phyloP scores from a whole-genome alignment of 2,888 invertebrate species.

The Polia nebulosa region DNA sequence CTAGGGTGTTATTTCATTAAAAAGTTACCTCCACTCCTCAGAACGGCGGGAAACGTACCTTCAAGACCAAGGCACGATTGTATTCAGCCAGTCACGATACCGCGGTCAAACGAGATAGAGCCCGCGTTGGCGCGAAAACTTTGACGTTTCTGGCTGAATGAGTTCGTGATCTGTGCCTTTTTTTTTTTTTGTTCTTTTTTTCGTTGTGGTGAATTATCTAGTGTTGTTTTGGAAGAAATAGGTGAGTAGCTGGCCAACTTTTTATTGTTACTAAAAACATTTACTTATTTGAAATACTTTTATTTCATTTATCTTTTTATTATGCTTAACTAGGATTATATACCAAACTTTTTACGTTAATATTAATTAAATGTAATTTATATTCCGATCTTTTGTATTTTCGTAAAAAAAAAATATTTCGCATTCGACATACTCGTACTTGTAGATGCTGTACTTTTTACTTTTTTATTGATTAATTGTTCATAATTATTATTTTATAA shows the following conservation, averaged over 20 bases:
- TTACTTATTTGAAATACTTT: too few species aligned
- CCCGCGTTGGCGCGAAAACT: constrained; percentile 64
- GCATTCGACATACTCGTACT: too few species aligned
- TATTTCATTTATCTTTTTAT: too few species aligned
- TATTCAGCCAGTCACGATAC: constrained; percentile 55
- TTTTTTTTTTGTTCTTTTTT: constrained; percentile 21
- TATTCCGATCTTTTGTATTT: too few species aligned
- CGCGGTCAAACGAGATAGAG: constrained; percentile 55
- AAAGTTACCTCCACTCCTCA: constrained; percentile 62
- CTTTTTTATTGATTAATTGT: too few species aligned
- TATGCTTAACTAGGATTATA: too few species aligned
- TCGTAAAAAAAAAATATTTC: too few species aligned
- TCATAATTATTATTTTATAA: too few species aligned
- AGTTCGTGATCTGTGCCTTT: constrained; percentile 57
- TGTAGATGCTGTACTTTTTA: too few species aligned
- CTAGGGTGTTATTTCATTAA: constrained; percentile 60
- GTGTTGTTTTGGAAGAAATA: constrained; percentile 47
- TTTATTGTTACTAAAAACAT: too few species aligned
- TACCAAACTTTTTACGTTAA: too few species aligned
- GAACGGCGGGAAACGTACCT: constrained; percentile 57
- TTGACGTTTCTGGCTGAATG: constrained; percentile 56
- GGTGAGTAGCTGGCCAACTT: constrained; percentile 30
- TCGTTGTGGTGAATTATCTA: constrained; percentile 33
- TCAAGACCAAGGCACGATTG: constrained; percentile 53
- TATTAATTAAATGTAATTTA: too few species aligned